A percentile compares a stretch with the other conserved stretches of the same genome.
phyloP scores from a whole-genome alignment of 2,113 vertebrate genomes.

The Rafetus swinhoei region DNA sequence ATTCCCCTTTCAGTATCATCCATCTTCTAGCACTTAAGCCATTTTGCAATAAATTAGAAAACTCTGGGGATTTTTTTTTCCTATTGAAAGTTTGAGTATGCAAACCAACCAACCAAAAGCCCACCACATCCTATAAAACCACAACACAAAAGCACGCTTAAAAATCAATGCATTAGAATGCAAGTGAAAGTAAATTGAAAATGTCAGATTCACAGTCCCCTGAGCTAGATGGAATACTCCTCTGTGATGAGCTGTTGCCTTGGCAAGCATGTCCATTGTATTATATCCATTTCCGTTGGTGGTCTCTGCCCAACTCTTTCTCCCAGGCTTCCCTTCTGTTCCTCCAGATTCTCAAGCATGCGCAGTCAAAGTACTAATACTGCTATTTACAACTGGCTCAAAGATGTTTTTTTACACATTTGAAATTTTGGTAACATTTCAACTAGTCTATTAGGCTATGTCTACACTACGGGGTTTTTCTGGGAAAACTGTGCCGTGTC shows the following conservation, averaged over 20 bases:
- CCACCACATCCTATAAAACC: not conserved
- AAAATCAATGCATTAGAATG: not conserved
- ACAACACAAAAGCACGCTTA: not conserved
- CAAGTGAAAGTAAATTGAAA: not conserved
- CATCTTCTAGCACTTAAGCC: not conserved
- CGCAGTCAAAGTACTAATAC: not conserved
- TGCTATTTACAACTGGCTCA: not conserved
- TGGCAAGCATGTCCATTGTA: not conserved
- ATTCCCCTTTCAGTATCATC: not conserved
- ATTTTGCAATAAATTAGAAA: constrained; percentile 8
- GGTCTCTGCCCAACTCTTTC: not conserved
- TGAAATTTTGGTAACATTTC: not conserved
- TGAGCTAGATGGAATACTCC: not conserved
- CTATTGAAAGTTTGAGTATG: not conserved
- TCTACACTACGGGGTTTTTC: no score
- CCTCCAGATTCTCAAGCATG: not conserved
- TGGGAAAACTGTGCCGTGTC: no score
- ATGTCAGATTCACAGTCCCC: not conserved
- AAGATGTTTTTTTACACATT: not conserved
- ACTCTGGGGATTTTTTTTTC: not conserved
- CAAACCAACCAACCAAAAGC: not conserved
- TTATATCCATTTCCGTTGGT: not conserved
- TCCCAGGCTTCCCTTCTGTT: not conserved
- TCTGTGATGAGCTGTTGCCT: not conserved
- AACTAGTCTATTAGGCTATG: not conserved